A percentile compares a stretch with the other conserved stretches of the same genome.
Evolutionary conservation across 1,140 invertebrate genomes (phyloP).

Genomic region (Oryctes rhinoceros): DNA sequence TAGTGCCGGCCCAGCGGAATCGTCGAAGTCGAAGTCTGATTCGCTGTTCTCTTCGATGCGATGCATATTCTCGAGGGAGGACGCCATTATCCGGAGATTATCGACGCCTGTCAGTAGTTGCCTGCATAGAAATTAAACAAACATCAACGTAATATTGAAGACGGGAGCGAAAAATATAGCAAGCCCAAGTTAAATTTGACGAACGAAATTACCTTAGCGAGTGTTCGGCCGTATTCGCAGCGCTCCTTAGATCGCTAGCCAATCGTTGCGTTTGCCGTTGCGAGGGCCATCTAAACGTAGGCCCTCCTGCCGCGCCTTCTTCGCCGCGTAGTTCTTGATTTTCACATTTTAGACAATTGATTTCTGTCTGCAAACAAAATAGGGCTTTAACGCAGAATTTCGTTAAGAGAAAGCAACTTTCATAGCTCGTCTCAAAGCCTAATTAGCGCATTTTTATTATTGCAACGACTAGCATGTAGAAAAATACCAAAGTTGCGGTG

Average conservation of each 20-base stretch:
- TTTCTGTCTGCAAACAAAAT: conserved; percentile 56
- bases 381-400: not conserved
- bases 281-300: conserved; percentile 50
- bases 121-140: conserved; percentile 59
- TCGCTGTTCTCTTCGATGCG: conserved; percentile 66
- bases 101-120: conserved; percentile 73
- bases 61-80: conserved; percentile 66
- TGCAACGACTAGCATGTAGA: too few relatives aligned
- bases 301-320: conserved; percentile 56
- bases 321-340: conserved; percentile 61
- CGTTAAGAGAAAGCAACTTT: not conserved
- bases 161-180: not conserved
- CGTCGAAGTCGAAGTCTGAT: conserved; percentile 64
- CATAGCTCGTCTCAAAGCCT: too few relatives aligned
- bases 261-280: conserved; percentile 58
- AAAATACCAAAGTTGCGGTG: too few relatives aligned
- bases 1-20: conserved; percentile 57
- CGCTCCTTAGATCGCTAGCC: conserved; percentile 66
- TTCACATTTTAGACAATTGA: conserved; percentile 60
- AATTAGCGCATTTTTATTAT: too few relatives aligned
- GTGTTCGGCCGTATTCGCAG: conserved; percentile 71
- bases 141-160: conserved; percentile 17
- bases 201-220: conserved; percentile 67
- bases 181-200: not conserved
- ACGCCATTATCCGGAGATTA: conserved; percentile 70